A percentile compares a stretch with the other conserved stretches of the same genome.
Evolutionary conservation across 2,888 invertebrate genomes (phyloP).

Genomic region (Drosophila basisetae): DNA sequence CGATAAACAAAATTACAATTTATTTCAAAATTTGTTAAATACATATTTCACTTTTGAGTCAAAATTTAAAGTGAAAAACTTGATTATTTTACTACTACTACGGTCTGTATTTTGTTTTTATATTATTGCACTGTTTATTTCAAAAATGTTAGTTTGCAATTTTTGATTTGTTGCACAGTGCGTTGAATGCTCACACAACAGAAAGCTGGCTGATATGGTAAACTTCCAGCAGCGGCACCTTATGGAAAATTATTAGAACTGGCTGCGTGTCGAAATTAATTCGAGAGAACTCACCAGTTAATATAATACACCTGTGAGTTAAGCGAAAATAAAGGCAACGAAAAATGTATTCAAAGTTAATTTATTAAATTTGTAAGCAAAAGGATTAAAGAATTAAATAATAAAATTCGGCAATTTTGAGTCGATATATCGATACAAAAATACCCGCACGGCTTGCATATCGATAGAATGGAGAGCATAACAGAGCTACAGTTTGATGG

Average conservation of each 20-base stretch:
- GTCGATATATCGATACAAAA: constrained; percentile 10
- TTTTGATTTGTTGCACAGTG: constrained; percentile 24
- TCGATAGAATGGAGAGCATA: constrained; percentile 20
- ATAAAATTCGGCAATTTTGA: constrained; percentile 12
- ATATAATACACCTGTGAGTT: not conserved
- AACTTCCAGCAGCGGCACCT: constrained; percentile 6
- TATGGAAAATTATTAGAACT: not conserved
- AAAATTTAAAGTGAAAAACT: constrained; percentile 18
- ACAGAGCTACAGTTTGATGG: constrained; percentile 33
- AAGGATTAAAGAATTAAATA: constrained; percentile 3
- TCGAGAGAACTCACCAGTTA: not conserved
- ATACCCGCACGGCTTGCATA: not conserved
- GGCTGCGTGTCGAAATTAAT: not conserved
- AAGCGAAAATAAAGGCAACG: not conserved
- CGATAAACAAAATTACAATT: not conserved
- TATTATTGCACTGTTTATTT: not conserved
- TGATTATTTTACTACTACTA: not conserved
- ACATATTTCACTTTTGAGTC: constrained; percentile 11
- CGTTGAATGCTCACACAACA: constrained; percentile 10
- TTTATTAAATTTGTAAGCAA: constrained; percentile 9
- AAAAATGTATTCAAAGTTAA: constrained; percentile 1
- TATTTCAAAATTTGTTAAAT: constrained; percentile 7
- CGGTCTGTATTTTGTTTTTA: not conserved
- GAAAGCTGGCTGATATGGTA: constrained; percentile 1
- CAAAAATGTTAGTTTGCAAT: not conserved